phyloP scores from a whole-genome alignment of 2,888 invertebrate species.

The Pardosa pseudoannulata region DNA sequence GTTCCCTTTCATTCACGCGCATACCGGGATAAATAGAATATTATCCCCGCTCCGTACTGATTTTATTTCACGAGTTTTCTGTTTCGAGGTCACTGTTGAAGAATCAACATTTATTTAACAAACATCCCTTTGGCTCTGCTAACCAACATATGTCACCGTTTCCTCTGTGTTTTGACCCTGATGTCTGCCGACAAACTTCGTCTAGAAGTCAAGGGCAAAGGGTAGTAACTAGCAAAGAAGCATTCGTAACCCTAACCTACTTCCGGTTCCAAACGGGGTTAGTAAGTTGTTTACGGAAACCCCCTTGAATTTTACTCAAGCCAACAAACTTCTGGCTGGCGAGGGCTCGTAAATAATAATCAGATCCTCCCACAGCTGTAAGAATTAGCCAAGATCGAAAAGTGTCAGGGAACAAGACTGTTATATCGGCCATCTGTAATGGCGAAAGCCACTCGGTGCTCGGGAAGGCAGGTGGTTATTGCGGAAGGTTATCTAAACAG shows the following conservation, averaged over 20 bases:
- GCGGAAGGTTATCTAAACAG: constrained; percentile 4
- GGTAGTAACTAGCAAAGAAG: neutral
- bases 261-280: constrained; percentile 56
- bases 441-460: neutral
- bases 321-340: neutral
- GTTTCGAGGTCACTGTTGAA: neutral
- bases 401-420: neutral
- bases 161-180: constrained; percentile 1
- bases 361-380: neutral
- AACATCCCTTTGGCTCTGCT: neutral
- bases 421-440: neutral
- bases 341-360: neutral
- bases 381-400: neutral
- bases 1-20: too few species aligned
- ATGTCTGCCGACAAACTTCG: neutral
- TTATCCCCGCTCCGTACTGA: too few species aligned
- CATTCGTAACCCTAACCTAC: constrained; percentile 19
- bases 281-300: constrained; percentile 51
- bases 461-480: neutral
- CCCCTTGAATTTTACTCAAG: constrained; percentile 9
- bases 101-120: neutral
- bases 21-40: too few species aligned
- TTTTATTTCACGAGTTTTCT: too few species aligned
- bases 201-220: constrained; percentile 10
- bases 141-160: constrained; percentile 14